Conservation (phyloP, 2,113 vertebrate species). For the Lutjanus erythropterus region DNA sequence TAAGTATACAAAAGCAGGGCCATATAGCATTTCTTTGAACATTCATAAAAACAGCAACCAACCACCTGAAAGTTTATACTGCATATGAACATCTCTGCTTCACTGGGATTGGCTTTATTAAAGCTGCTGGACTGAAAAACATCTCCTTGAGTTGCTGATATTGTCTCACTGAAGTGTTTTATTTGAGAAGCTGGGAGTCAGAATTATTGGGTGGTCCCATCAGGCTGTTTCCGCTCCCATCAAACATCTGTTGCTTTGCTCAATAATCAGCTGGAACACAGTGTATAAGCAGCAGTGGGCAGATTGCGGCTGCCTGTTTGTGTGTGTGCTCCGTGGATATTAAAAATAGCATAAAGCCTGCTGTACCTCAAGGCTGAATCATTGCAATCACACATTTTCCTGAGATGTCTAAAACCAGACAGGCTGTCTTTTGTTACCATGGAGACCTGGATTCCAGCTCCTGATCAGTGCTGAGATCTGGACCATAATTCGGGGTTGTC, state of each 20-base stretch:
- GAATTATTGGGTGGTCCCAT: slow-evolving; percentile 35
- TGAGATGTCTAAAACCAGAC: slow-evolving; percentile 29
- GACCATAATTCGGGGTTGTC: slow-evolving; percentile 70
- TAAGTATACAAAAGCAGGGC: too few species aligned
- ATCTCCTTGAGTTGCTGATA: background rate
- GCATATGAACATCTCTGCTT: background rate
- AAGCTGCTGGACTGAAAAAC: background rate
- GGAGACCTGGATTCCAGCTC: slow-evolving; percentile 44
- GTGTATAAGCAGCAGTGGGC: slow-evolving; percentile 9
- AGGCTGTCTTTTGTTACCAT: slow-evolving; percentile 58
- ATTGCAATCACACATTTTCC: slow-evolving; percentile 23
- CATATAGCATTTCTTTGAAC: too few species aligned
- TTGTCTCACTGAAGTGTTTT: background rate
- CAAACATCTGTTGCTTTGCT: slow-evolving; percentile 37
- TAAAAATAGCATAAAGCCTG: slow-evolving; percentile 26
- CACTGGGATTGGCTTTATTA: background rate
- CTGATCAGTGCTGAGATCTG: slow-evolving; percentile 32
- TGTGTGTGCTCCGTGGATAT: slow-evolving; percentile 17
- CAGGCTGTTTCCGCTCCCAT: slow-evolving; percentile 30
- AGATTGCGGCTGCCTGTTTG: slow-evolving; percentile 14
- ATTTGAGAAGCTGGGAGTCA: background rate
- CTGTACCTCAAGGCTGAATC: slow-evolving; percentile 45
- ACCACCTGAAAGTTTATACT: background rate
- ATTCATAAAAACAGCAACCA: too few species aligned
- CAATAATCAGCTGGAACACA: slow-evolving; percentile 42